These are phyloP conservation scores for Heliangelus exortis DNA, from an alignment of 2,797 vertebrate genomes.

Conservation along the genomic window DNA sequence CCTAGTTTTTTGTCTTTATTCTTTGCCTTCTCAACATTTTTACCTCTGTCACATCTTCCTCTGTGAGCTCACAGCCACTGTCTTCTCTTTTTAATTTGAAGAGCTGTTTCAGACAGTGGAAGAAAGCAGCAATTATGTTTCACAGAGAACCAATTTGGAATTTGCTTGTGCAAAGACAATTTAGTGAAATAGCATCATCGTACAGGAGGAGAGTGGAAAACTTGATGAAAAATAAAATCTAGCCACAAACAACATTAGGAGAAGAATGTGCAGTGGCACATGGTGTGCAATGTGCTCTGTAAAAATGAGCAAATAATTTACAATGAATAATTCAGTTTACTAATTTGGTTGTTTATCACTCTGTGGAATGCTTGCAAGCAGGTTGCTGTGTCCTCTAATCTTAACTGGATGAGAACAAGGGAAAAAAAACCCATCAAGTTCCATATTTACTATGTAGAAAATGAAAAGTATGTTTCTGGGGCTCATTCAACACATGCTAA, in stretches of 20 bases:
- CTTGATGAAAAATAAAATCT: background rate
- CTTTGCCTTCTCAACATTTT: background rate
- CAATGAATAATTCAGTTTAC: constrained; percentile 38
- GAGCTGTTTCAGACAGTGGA: background rate
- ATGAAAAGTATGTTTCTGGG: background rate
- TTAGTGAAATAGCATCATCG: background rate
- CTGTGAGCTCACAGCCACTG: background rate
- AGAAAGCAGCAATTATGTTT: constrained; percentile 4
- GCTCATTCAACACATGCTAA: background rate
- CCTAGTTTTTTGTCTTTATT: background rate
- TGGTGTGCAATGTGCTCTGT: background rate
- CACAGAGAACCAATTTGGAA: background rate
- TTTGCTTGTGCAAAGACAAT: background rate
- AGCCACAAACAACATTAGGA: background rate
- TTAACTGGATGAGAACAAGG: background rate
- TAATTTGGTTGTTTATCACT: background rate
- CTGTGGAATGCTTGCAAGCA: background rate
- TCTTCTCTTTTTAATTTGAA: background rate
- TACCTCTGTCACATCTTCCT: background rate
- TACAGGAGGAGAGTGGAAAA: background rate
- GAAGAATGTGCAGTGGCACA: background rate
- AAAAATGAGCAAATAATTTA: constrained; percentile 18
- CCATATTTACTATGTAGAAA: background rate
- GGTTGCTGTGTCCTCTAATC: background rate
- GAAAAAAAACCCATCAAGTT: background rate